These are phyloP conservation scores for Lamellibrachia satsuma DNA, from an alignment of 2,888 invertebrate species.

Conservation along the genomic window DNA sequence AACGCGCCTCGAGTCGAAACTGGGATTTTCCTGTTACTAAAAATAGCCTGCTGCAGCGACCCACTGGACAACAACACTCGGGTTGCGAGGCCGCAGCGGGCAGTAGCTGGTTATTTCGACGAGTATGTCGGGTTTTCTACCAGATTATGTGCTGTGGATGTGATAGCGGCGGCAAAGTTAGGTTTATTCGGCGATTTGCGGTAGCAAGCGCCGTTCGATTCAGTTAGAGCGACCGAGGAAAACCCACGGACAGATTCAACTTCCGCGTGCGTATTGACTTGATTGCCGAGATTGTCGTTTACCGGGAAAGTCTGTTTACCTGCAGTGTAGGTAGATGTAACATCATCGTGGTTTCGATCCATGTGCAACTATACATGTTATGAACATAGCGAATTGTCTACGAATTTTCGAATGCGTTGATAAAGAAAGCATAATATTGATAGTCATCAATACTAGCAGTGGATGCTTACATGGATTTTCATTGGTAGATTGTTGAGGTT, in stretches of 20 bases:
- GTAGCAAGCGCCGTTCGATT: background rate
- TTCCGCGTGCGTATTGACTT: background rate
- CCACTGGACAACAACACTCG: background rate
- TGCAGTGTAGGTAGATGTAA: background rate
- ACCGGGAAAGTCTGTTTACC: background rate
- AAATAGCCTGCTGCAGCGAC: background rate
- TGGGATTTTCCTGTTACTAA: background rate
- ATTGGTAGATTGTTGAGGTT: background rate
- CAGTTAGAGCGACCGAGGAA: background rate
- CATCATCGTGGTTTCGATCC: background rate
- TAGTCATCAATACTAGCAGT: background rate
- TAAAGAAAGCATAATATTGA: background rate
- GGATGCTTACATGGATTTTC: background rate
- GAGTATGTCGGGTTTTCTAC: background rate
- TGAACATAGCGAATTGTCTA: background rate
- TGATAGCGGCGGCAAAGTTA: background rate
- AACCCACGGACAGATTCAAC: background rate
- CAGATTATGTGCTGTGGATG: background rate
- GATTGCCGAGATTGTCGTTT: background rate
- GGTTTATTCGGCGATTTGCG: background rate
- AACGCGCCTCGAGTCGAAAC: background rate
- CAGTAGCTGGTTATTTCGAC: background rate
- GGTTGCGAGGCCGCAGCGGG: background rate
- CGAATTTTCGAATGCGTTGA: background rate
- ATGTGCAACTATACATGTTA: background rate